phyloP scores from a whole-genome alignment of 2,113 vertebrate species.

The Cyphomyrus plagiostoma region DNA sequence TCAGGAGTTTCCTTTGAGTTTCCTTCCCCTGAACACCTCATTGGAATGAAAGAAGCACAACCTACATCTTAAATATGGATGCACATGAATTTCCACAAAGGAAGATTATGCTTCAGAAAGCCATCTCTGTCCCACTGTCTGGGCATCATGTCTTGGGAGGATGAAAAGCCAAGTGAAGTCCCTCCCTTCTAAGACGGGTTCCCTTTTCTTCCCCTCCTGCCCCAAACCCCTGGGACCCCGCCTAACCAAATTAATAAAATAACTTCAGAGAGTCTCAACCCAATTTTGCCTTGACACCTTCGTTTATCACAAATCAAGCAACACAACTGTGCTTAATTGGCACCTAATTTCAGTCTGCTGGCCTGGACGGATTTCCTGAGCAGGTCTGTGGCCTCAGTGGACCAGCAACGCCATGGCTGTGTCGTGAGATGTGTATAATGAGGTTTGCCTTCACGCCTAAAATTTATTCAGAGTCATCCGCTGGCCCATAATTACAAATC shows the following conservation, averaged over 20 bases:
- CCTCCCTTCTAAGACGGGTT: conserved; percentile 11
- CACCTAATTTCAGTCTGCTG: conserved; percentile 53
- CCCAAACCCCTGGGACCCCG: neutral
- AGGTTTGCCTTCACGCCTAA: neutral
- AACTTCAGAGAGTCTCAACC: conserved; percentile 51
- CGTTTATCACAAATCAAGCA: conserved; percentile 48
- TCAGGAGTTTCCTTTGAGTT: neutral
- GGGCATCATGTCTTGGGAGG: neutral
- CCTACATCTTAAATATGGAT: conserved; percentile 36
- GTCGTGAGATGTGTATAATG: neutral
- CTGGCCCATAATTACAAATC: neutral
- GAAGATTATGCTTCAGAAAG: conserved; percentile 29
- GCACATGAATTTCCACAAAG: conserved; percentile 1
- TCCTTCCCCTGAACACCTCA: conserved; percentile 6
- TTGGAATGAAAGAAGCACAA: conserved; percentile 38
- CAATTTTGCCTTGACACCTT: conserved; percentile 49
- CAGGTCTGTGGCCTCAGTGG: conserved; percentile 19
- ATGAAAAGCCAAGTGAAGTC: conserved; percentile 32
- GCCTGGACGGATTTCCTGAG: conserved; percentile 40
- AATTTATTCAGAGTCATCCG: neutral
- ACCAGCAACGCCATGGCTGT: neutral
- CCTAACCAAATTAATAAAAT: conserved; percentile 44
- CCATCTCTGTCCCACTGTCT: conserved; percentile 19
- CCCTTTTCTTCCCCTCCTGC: conserved; percentile 15
- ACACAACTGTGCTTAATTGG: conserved; percentile 47